These are phyloP conservation scores for Netelia fuscicornis DNA, from an alignment of 2,888 invertebrate genomes.

Conservation along the genomic window DNA sequence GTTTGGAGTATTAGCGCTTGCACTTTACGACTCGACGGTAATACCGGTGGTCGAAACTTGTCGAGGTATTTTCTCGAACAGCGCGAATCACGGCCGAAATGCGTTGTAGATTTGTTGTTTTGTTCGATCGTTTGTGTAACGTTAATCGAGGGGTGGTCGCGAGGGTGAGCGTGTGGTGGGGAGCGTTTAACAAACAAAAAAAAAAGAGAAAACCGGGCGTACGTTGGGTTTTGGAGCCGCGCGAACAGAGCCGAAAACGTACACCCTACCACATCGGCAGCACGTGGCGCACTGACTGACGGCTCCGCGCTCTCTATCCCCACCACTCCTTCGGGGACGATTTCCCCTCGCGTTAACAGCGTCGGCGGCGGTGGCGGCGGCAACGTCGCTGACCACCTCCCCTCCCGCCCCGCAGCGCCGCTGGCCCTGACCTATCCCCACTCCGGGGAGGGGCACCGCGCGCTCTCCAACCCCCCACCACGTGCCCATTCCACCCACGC, in stretches of 20 bases:
- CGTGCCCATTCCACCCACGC: slow-evolving; percentile 83
- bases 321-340: slow-evolving; percentile 67
- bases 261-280: slow-evolving; percentile 83
- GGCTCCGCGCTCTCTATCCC: slow-evolving; percentile 79
- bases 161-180: not conserved
- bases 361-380: slow-evolving; percentile 54
- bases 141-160: not conserved
- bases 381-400: slow-evolving; percentile 64
- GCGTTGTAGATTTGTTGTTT: not conserved
- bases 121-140: not conserved
- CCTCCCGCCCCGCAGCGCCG: slow-evolving; percentile 58
- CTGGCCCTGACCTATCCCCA: slow-evolving; percentile 79
- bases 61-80: not conserved
- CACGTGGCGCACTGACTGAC: slow-evolving; percentile 85
- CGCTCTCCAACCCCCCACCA: slow-evolving; percentile 68
- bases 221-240: slow-evolving; percentile 22
- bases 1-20: no score
- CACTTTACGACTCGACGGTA: no score
- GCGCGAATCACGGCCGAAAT: no score
- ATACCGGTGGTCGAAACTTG: not conserved
- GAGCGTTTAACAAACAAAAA: not conserved
- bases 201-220: slow-evolving; percentile 31
- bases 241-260: slow-evolving; percentile 69
- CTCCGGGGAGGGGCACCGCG: slow-evolving; percentile 71
- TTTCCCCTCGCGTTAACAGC: slow-evolving; percentile 73